Evolutionary conservation across 2,888 invertebrate genomes (phyloP).

Genomic region (Acleris laterana): DNA sequence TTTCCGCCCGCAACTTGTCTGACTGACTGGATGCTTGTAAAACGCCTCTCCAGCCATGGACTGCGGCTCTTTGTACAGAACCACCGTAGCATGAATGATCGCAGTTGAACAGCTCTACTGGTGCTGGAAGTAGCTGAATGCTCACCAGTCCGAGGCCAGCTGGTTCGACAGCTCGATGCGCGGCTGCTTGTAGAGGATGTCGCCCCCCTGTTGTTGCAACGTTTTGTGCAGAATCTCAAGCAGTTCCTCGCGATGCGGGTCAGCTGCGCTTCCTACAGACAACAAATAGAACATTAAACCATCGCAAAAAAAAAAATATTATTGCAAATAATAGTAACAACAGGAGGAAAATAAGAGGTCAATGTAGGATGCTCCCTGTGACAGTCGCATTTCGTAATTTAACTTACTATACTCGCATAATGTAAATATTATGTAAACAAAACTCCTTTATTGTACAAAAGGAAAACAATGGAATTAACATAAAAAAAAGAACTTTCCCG

Average conservation of each 20-base stretch:
- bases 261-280: background rate
- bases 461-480: too few species aligned
- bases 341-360: too few species aligned
- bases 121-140: background rate
- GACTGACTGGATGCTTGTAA: too few species aligned
- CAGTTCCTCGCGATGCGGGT: conserved; percentile 46
- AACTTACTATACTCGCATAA: too few species aligned
- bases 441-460: too few species aligned
- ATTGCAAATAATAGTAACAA: too few species aligned
- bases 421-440: too few species aligned
- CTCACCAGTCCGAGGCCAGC: conserved; percentile 62
- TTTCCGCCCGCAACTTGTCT: too few species aligned
- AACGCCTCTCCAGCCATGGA: conserved; percentile 58
- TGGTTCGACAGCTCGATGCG: conserved; percentile 57
- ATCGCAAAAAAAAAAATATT: too few species aligned
- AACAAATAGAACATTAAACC: background rate
- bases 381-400: too few species aligned
- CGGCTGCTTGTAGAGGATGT: conserved; percentile 62
- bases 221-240: conserved; percentile 54
- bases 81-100: conserved; percentile 41
- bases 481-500: too few species aligned
- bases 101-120: background rate
- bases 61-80: conserved; percentile 56
- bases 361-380: too few species aligned
- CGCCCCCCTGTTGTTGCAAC: conserved; percentile 55